A percentile compares a stretch with the other conserved stretches of the same genome.
phyloP scores from a whole-genome alignment of 2,888 invertebrate genomes.

The Lasioglossum calceatum region DNA sequence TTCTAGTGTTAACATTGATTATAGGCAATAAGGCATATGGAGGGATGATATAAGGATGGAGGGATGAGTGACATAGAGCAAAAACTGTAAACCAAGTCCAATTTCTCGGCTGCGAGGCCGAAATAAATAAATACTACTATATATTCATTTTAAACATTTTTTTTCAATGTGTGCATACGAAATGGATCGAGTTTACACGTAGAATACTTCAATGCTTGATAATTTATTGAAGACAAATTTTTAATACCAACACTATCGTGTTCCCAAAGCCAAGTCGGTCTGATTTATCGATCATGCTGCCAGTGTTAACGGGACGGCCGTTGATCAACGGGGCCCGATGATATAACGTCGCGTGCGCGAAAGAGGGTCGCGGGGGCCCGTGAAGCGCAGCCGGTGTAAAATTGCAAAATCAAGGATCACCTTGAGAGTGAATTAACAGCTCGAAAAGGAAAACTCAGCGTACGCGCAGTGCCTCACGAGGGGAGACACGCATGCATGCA shows the following conservation, averaged over 20 bases:
- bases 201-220: no score
- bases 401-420: constrained; percentile 45
- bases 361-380: not conserved
- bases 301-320: not conserved
- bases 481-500: constrained; percentile 71
- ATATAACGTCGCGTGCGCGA: constrained; percentile 8
- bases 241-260: not conserved
- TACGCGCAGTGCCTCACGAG: constrained; percentile 23
- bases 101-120: no score
- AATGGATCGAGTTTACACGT: no score
- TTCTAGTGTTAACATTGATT: no score
- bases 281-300: not conserved
- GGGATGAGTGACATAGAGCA: no score
- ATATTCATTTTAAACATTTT: no score
- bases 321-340: not conserved
- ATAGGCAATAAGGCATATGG: no score
- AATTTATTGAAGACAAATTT: no score
- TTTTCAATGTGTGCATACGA: no score
- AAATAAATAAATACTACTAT: no score
- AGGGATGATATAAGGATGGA: no score
- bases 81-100: no score
- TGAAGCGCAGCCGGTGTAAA: constrained; percentile 34
- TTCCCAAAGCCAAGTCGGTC: not conserved
- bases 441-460: constrained; percentile 46
- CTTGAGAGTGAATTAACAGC: constrained; percentile 32